Evolutionary conservation across 2,113 vertebrate species (phyloP).

Genomic region (Dasyprocta punctata): DNA sequence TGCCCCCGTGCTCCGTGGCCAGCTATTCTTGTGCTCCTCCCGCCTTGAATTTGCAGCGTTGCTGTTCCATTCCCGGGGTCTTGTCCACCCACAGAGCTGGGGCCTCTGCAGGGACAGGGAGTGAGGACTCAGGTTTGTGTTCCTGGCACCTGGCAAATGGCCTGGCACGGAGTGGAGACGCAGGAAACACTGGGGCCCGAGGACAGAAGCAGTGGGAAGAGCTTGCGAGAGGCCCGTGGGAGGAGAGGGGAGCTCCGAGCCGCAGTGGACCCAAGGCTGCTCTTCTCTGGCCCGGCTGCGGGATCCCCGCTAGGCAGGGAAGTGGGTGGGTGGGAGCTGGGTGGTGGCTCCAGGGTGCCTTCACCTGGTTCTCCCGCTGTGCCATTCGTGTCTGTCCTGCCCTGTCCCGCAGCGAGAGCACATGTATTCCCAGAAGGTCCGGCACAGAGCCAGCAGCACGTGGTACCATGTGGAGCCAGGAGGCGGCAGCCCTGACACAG

Average conservation of each 20-base stretch:
- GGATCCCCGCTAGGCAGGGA: conserved; percentile 70
- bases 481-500: conserved; percentile 88
- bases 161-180: conserved; percentile 42
- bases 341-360: conserved; percentile 85
- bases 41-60: conserved; percentile 31
- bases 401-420: conserved; percentile 89
- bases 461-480: conserved; percentile 85
- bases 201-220: conserved; percentile 40
- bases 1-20: neutral
- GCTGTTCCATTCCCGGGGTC: neutral
- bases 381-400: conserved; percentile 89
- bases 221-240: neutral
- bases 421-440: conserved; percentile 89
- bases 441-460: conserved; percentile 93
- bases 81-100: neutral
- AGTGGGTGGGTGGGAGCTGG: conserved; percentile 88
- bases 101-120: conserved; percentile 56
- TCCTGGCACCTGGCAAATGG: conserved; percentile 75
- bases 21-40: neutral
- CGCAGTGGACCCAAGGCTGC: neutral
- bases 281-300: neutral
- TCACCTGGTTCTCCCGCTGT: conserved; percentile 88
- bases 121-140: conserved; percentile 9
- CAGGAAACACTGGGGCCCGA: conserved; percentile 57
- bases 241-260: neutral